phyloP scores from a whole-genome alignment of 1,140 invertebrate species.

The Oppia nitens region DNA sequence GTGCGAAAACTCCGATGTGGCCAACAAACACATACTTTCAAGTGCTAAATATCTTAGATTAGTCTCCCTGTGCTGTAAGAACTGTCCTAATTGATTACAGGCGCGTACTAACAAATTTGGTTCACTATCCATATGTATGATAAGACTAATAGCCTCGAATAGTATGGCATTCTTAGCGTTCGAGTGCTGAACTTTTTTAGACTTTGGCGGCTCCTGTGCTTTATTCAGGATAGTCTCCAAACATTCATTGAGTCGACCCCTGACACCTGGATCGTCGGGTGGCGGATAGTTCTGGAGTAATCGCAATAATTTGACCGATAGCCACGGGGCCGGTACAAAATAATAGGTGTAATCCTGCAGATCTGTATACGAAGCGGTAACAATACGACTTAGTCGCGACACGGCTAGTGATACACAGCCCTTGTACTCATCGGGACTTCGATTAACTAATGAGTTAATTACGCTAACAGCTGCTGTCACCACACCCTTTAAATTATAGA shows the following conservation, averaged over 20 bases:
- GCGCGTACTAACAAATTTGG: conserved; percentile 90
- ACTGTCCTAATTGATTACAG: conserved; percentile 96
- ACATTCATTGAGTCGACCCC: conserved; percentile 89
- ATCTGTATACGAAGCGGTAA: conserved; percentile 93
- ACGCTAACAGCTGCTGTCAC: conserved; percentile 95
- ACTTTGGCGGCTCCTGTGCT: conserved; percentile 97
- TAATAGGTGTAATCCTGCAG: conserved; percentile 99
- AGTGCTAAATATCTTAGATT: conserved; percentile 94
- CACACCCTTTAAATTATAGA: conserved; percentile 44
- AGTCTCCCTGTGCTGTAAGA: conserved; percentile 94
- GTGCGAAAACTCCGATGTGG: conserved; percentile 97
- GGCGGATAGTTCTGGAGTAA: conserved; percentile 97
- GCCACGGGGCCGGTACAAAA: conserved; percentile 98
- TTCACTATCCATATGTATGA: conserved; percentile 95
- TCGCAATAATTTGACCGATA: conserved; percentile 91
- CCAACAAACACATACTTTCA: conserved; percentile 97
- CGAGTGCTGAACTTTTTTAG: conserved; percentile 99
- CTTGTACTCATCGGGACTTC: conserved; percentile 98
- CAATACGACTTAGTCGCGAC: conserved; percentile 86
- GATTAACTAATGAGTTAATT: conserved; percentile 94
- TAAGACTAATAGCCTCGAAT: conserved; percentile 98
- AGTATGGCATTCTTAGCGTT: conserved; percentile 99
- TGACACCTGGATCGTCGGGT: conserved; percentile 62
- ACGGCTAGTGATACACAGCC: conserved; percentile 95
- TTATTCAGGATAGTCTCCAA: conserved; percentile 99